Base-by-base conservation (phyloP, 2,888 invertebrate genomes). In the Dolichomitus sp. region DNA sequence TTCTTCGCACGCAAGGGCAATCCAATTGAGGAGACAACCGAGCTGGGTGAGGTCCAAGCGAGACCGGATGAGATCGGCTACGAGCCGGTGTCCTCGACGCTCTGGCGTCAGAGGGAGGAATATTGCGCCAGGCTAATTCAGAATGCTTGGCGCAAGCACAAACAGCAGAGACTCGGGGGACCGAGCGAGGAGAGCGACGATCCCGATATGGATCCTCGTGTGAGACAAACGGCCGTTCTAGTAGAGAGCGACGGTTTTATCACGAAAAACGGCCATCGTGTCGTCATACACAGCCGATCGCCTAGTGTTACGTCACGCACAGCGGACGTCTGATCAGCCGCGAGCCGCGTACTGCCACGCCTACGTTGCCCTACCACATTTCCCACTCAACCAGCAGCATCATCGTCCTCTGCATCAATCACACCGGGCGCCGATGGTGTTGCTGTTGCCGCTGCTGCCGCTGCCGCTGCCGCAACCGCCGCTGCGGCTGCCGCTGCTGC, bases 1-100 rank as follows among this genome's bases (percentile, higher is more conserved):
- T 99, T 99, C 96, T 98, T 99, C 94, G 99, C 98, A 87, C 96
- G 99, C 84, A 99, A 99, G 94, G 98, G 98, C 91, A 98, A 98
- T 94, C 97, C 98, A 9, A 98, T 99, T 91, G 98, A 98, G 94
- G 98, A 98, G 94, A 97, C 98, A 77, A 97, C 96, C 83, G 98
- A 98, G 94, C 94, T 98, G 87, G 96, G 95, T 85, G 98, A 98
- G 94, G 98, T 98, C 86, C 97, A 96, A 86, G 95, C 97, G 40
- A 95, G 97, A 87, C 97, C 97, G 59, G 98, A 97, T 93, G 97
- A 98, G 93, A 96, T 96, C 85, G 98, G 98, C 88, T 99, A 99
- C 95, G 98, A 98, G 94, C 98, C 98, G 69, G 98, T 99, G 85
- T 98, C 98, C 90, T 98, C 98, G 79, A 99, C 99, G 85, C 95